Percentiles rank a stretch among this genome's conserved stretches.
Evolutionary conservation across 2,797 vertebrate species (phyloP).

Genomic region (Coluber constrictor): DNA sequence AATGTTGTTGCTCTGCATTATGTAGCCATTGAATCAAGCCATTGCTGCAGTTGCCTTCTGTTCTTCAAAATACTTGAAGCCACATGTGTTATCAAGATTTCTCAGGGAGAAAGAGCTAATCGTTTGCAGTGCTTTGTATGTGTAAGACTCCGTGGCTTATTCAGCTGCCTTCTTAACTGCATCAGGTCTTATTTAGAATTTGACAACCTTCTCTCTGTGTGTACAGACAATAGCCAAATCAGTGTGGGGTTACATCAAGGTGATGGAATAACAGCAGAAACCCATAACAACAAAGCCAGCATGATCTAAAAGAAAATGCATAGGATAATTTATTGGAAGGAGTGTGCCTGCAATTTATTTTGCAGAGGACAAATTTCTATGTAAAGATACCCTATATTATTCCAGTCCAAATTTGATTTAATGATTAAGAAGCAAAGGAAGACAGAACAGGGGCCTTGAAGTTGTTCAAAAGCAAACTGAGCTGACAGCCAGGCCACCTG

Average conservation of each 20-base stretch:
- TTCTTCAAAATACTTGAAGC: slow-evolving; percentile 9
- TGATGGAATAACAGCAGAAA: not conserved
- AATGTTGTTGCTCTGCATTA: slow-evolving; percentile 2
- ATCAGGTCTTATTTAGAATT: not conserved
- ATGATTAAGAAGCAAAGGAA: not conserved
- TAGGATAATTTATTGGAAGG: not conserved
- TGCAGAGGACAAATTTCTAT: not conserved
- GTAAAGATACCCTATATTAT: not conserved
- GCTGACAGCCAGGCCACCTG: not conserved
- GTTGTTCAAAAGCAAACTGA: not conserved
- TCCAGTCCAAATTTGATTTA: not conserved
- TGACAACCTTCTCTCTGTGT: not conserved
- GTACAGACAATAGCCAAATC: not conserved
- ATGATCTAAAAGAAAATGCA: not conserved
- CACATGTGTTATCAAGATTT: not conserved
- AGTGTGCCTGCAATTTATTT: not conserved
- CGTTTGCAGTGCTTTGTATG: not conserved
- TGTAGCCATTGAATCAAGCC: slow-evolving; percentile 21
- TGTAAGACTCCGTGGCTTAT: not conserved
- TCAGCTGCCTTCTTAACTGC: not conserved
- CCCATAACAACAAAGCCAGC: not conserved
- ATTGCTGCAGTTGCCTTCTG: slow-evolving; percentile 3
- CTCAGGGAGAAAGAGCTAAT: slow-evolving; percentile 2
- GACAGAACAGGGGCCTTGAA: not conserved
- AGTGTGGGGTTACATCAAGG: not conserved